Conservation (phyloP, 2,113 vertebrate genomes). For the Percopsis transmontana region DNA sequence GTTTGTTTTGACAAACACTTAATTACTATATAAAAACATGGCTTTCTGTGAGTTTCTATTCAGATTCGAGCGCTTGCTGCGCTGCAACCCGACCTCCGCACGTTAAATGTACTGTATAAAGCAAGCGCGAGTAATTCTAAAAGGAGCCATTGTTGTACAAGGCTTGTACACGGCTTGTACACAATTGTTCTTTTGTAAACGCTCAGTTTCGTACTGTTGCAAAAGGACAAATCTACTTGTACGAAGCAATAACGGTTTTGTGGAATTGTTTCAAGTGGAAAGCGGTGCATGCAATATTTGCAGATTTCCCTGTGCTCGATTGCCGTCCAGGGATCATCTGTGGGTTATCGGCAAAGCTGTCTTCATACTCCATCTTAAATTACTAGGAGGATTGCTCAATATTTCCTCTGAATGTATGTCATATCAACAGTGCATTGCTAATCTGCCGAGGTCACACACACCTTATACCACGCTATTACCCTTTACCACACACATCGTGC, state of each 20-base stretch:
- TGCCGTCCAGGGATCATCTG: constrained; percentile 9
- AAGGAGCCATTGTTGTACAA: no score
- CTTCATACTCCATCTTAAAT: constrained; percentile 15
- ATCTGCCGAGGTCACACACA: constrained; percentile 35
- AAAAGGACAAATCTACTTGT: no score
- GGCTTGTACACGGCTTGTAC: no score
- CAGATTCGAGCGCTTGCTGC: background rate
- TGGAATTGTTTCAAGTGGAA: no score
- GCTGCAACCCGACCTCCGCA: background rate
- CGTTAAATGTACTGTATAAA: background rate
- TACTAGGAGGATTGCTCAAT: constrained; percentile 8
- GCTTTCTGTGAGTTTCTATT: background rate
- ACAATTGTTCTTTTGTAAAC: no score
- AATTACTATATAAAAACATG: constrained; percentile 13
- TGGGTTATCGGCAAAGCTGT: background rate
- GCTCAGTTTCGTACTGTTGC: no score
- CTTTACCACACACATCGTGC: constrained; percentile 45
- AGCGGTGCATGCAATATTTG: constrained; percentile 1
- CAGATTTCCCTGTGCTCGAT: background rate
- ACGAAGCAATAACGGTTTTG: constrained; percentile 12
- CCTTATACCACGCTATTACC: constrained; percentile 49
- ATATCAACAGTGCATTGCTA: constrained; percentile 49
- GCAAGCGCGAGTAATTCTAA: no score
- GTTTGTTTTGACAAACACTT: constrained; percentile 9
- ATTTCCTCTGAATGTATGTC: constrained; percentile 31